Percentiles rank a stretch among this genome's conserved stretches.
Conservation (phyloP, 2,113 vertebrate species). For the Tachycineta bicolor region DNA sequence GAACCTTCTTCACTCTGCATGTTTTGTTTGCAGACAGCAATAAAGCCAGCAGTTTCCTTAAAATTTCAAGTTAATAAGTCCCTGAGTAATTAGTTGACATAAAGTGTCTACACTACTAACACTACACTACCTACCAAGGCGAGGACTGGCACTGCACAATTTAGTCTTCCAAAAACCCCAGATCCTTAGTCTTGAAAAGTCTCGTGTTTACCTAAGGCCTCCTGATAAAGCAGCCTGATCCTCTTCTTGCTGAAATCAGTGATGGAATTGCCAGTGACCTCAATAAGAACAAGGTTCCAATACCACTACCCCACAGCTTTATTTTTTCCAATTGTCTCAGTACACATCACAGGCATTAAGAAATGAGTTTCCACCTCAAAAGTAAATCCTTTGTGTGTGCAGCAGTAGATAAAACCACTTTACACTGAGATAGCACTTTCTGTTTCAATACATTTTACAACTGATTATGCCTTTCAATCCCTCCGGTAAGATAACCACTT, state of each 20-base stretch:
- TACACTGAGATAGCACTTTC: constrained; percentile 15
- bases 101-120: neutral
- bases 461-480: neutral
- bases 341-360: neutral
- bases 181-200: neutral
- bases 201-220: neutral
- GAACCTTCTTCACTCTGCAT: neutral
- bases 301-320: neutral
- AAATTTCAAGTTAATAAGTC: neutral
- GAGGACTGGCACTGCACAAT: neutral
- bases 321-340: neutral
- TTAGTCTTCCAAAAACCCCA: neutral
- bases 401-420: constrained; percentile 38
- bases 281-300: neutral
- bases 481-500: neutral
- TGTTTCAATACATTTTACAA: constrained; percentile 31
- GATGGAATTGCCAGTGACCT: neutral
- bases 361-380: constrained; percentile 21
- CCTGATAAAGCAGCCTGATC: neutral
- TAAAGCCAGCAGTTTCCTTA: neutral
- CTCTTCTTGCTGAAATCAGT: neutral
- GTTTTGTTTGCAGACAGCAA: neutral
- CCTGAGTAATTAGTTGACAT: neutral
- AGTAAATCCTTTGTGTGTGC: constrained; percentile 31
- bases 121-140: neutral